These are phyloP conservation scores for Lagopus muta DNA, from an alignment of 2,113 vertebrate species.

Conservation along the genomic window DNA sequence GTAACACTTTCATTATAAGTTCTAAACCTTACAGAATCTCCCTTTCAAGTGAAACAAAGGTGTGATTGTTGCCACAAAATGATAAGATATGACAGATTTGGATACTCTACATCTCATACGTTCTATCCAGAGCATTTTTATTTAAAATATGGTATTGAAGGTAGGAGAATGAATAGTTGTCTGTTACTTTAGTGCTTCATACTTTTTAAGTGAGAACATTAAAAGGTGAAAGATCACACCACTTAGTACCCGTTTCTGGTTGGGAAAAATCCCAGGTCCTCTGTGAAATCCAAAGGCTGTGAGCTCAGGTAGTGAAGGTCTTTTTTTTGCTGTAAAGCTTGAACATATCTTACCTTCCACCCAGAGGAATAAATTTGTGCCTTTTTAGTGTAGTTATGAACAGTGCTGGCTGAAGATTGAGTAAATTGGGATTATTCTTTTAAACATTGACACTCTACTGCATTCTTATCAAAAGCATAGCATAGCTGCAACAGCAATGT, in stretches of 20 bases:
- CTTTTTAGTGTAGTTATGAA: background rate
- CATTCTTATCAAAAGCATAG: background rate
- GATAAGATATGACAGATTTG: background rate
- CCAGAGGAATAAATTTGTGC: background rate
- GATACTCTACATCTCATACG: background rate
- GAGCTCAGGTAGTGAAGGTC: background rate
- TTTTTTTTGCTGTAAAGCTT: background rate
- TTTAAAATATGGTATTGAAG: background rate
- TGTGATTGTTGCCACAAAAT: background rate
- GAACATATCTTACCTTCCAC: background rate
- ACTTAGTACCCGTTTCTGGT: background rate
- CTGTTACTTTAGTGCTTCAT: background rate
- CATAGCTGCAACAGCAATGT: background rate
- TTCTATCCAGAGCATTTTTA: background rate
- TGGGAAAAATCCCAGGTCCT: background rate
- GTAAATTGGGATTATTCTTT: background rate
- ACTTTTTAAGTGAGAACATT: background rate
- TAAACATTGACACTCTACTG: background rate
- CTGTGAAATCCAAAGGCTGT: background rate
- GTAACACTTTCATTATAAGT: background rate
- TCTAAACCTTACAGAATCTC: background rate
- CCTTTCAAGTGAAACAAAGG: background rate
- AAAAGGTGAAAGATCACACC: background rate
- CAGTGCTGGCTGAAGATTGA: background rate
- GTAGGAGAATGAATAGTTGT: background rate